Percentiles rank a stretch among this genome's conserved stretches.
Evolutionary conservation across 2,888 invertebrate genomes (phyloP).

Genomic region (Ophion ventricosus): DNA sequence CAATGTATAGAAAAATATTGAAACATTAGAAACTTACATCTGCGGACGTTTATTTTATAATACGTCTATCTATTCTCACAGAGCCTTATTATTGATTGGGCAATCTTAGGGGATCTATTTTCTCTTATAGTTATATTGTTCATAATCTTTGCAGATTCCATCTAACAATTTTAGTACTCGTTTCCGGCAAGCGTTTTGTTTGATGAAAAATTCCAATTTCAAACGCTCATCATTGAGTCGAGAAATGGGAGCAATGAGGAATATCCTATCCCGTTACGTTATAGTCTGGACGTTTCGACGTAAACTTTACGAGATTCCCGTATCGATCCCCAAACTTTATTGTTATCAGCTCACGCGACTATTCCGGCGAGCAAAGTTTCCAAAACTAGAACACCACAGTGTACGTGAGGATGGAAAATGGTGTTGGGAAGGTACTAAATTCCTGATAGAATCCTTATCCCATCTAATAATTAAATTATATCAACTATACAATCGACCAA

Average conservation of each 20-base stretch:
- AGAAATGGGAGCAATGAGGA: not conserved
- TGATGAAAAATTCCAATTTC: slow-evolving; percentile 32
- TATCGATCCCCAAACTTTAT: slow-evolving; percentile 40
- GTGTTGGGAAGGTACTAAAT: slow-evolving; percentile 8
- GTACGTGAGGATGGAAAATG: not conserved
- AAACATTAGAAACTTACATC: too few relatives aligned
- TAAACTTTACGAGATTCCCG: slow-evolving; percentile 24
- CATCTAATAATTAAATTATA: slow-evolving; percentile 49
- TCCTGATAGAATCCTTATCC: slow-evolving; percentile 3
- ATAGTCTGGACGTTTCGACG: slow-evolving; percentile 19
- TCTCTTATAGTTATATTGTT: not conserved
- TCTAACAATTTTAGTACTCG: slow-evolving; percentile 23
- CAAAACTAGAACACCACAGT: slow-evolving; percentile 3
- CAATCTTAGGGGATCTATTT: not conserved
- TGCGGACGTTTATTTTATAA: too few relatives aligned
- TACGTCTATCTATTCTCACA: not conserved
- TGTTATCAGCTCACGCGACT: slow-evolving; percentile 48
- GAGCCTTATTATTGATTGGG: not conserved
- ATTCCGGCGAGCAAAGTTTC: slow-evolving; percentile 25
- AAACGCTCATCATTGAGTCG: slow-evolving; percentile 23
- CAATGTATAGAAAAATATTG: too few relatives aligned
- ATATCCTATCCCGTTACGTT: not conserved
- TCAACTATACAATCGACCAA: slow-evolving; percentile 20
- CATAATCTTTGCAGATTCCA: slow-evolving; percentile 9
- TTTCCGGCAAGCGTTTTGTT: slow-evolving; percentile 20